Conservation (phyloP, 2,797 vertebrate genomes). For the Lates japonicus region DNA sequence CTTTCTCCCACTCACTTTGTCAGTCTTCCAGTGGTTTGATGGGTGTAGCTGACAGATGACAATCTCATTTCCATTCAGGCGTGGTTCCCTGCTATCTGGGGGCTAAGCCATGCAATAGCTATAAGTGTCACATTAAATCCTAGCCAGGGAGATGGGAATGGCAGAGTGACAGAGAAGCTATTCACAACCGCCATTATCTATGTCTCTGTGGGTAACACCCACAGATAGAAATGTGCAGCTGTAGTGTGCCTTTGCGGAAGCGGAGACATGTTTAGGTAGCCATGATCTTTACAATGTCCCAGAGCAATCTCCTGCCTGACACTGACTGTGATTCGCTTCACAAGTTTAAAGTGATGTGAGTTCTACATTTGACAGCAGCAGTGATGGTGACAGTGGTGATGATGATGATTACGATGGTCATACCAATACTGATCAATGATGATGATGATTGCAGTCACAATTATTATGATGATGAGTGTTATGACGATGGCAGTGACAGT, state of each 20-base stretch:
- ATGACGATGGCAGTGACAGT: conserved; percentile 19
- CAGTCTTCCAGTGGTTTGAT: conserved; percentile 77
- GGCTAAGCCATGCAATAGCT: conserved; percentile 82
- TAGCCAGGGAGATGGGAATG: conserved; percentile 73
- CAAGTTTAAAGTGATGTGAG: conserved; percentile 57
- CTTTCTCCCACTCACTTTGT: conserved; percentile 70
- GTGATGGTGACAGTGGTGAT: conserved; percentile 28
- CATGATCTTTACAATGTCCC: conserved; percentile 74
- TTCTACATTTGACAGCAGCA: conserved; percentile 42
- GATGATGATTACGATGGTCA: conserved; percentile 29
- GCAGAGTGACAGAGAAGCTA: conserved; percentile 78
- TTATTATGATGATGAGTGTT: conserved; percentile 3
- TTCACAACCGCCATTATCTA: conserved; percentile 78
- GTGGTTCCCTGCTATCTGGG: conserved; percentile 74
- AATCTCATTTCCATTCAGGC: conserved; percentile 84
- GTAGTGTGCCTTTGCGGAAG: conserved; percentile 52
- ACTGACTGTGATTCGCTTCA: conserved; percentile 63
- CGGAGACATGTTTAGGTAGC: conserved; percentile 71
- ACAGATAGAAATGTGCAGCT: conserved; percentile 76
- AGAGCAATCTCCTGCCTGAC: conserved; percentile 68
- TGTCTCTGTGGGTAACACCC: conserved; percentile 80
- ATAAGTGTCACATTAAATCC: conserved; percentile 85
- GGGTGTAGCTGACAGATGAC: conserved; percentile 82
- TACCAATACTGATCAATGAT: conserved; percentile 44
- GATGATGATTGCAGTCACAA: conserved; percentile 42